phyloP scores from a whole-genome alignment of 2,797 vertebrate species.

The Rachycentron canadum region DNA sequence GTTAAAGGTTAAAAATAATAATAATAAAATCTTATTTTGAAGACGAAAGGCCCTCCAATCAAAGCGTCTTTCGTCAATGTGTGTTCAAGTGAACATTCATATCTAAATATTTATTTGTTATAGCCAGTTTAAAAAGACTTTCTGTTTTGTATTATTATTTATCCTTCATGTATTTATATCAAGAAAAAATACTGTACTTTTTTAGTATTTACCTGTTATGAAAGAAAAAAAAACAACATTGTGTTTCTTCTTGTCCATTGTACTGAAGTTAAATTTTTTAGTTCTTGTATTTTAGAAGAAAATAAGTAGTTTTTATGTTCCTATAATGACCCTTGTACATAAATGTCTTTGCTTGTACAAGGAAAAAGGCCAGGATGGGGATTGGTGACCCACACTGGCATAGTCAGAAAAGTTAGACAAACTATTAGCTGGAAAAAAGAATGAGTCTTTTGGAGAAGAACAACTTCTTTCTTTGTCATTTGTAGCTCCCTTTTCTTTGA shows the following conservation, averaged over 20 bases:
- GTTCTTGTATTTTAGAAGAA: slow-evolving; percentile 95
- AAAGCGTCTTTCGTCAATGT: slow-evolving; percentile 90
- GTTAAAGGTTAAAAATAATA: slow-evolving; percentile 85
- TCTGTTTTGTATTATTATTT: slow-evolving; percentile 94
- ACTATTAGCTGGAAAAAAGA: slow-evolving; percentile 84
- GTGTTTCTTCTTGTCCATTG: slow-evolving; percentile 94
- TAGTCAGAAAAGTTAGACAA: slow-evolving; percentile 92
- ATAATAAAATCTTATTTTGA: slow-evolving; percentile 89
- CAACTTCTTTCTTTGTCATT: slow-evolving; percentile 91
- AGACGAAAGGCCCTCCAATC: slow-evolving; percentile 89
- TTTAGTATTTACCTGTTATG: slow-evolving; percentile 97
- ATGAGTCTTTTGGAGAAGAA: slow-evolving; percentile 84
- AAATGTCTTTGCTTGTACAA: slow-evolving; percentile 96
- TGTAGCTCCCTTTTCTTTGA: slow-evolving; percentile 92
- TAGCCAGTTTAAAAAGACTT: slow-evolving; percentile 95
- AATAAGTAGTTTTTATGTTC: slow-evolving; percentile 95
- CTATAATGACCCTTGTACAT: slow-evolving; percentile 90
- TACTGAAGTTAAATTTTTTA: slow-evolving; percentile 93
- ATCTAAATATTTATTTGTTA: slow-evolving; percentile 99
- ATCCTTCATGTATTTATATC: slow-evolving; percentile 99
- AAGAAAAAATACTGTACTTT: slow-evolving; percentile 93
- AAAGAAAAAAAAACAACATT: slow-evolving; percentile 86
- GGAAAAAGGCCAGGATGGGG: slow-evolving; percentile 88
- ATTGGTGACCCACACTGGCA: slow-evolving; percentile 87
- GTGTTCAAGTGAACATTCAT: slow-evolving; percentile 99